These are phyloP conservation scores for Barypeithes pellucidus DNA, from an alignment of 2,888 invertebrate genomes.

Conservation along the genomic window DNA sequence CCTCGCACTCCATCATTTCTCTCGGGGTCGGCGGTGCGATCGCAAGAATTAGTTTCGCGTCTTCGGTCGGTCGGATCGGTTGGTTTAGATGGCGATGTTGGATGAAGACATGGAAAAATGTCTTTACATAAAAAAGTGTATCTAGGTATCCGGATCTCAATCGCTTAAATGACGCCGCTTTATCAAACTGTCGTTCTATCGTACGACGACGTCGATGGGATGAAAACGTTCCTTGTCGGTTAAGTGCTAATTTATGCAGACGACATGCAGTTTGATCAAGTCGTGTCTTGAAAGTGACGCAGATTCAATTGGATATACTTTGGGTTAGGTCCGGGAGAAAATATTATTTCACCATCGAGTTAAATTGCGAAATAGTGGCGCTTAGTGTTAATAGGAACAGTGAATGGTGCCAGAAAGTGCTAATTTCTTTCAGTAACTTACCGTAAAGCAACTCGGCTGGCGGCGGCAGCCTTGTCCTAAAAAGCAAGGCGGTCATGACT, in stretches of 20 bases:
- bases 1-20: slow-evolving; percentile 52
- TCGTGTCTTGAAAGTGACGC: slow-evolving; percentile 8
- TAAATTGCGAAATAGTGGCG: slow-evolving; percentile 20
- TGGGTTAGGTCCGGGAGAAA: background rate
- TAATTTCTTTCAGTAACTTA: slow-evolving; percentile 42
- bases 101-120: slow-evolving; percentile 17
- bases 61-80: slow-evolving; percentile 29
- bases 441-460: slow-evolving; percentile 39
- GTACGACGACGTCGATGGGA: background rate
- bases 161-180: slow-evolving; percentile 1
- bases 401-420: slow-evolving; percentile 42
- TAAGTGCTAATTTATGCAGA: slow-evolving; percentile 1
- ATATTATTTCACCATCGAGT: background rate
- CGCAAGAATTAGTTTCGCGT: slow-evolving; percentile 40
- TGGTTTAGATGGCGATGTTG: slow-evolving; percentile 1
- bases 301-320: background rate
- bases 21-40: slow-evolving; percentile 37
- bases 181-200: background rate
- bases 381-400: slow-evolving; percentile 41
- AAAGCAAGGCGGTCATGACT: slow-evolving; percentile 54
- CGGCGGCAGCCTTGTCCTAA: slow-evolving; percentile 54
- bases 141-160: background rate
- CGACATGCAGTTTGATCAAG: slow-evolving; percentile 2
- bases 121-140: slow-evolving; percentile 3
- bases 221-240: background rate